Evolutionary conservation across 1,140 invertebrate genomes (phyloP), one percentile per base, ranked within the genome.

Genomic region (Globodera ellingtonae): DNA sequence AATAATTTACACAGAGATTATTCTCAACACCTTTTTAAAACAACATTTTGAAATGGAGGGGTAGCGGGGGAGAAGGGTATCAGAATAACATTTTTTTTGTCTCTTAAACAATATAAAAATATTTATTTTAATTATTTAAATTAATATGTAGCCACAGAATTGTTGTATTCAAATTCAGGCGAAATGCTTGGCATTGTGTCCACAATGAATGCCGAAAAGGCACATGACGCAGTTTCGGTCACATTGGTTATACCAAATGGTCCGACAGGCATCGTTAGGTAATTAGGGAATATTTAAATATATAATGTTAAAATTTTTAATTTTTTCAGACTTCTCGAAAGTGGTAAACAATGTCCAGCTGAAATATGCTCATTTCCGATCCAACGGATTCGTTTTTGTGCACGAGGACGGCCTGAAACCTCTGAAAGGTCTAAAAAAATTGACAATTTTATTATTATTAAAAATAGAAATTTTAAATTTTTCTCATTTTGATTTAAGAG

Each of bases 141-240:
- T 66, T 65, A n/a, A 7, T 35, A 8, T 13, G 65, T 66, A 9
- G 35, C 35, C 35, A 35, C 35, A 35, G 35, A 35, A 35, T 35
- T 35, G 35, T 35, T 35, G 35, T 35, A 35, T 35, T 35, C 35
- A 35, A 35, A 35, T 35, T 35, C 46, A 75, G 74, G 91, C n/a
- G 97, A 98, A 92, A 97, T 98, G 82, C 95, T 96, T 89, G 92
- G 94, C 65, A 97, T 97, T 87, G 97, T 98, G 93, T 93, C 93
- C 67, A 93, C 95, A 86, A 91, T 99, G 13, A 95, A 95, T 89
- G 92, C 92, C 83, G 93, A 94, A 85, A 90, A 90, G 62, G 93
- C 92, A 78, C 93, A 94, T 82, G 93, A 94, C 86, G 90, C 92
- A 5, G 91, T 93, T 75, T 91, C 91, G 71, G 94, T 98, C 8